Evolutionary conservation across 2,888 invertebrate genomes (phyloP).

Genomic region (Lasioglossum pauxillum): DNA sequence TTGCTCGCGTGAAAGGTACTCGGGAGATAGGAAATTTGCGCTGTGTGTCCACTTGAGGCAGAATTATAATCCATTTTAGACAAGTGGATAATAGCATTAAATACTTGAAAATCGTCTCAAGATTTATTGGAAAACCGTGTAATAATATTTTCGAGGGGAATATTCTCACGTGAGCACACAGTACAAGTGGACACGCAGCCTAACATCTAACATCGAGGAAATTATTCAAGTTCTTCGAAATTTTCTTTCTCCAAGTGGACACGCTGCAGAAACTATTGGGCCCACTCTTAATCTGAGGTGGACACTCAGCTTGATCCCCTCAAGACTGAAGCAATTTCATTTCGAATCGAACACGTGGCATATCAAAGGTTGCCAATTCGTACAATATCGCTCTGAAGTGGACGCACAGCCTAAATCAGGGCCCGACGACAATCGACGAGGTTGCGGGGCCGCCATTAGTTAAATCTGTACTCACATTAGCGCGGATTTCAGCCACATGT

Average conservation of each 20-base stretch:
- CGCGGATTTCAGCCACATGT: conserved; percentile 80
- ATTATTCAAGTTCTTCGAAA: neutral
- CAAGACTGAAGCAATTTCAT: neutral
- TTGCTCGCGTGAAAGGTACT: neutral
- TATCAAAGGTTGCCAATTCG: neutral
- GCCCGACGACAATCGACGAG: neutral
- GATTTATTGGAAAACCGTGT: neutral
- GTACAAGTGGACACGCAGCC: neutral
- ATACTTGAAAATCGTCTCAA: neutral
- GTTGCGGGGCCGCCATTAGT: neutral
- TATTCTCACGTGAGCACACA: neutral
- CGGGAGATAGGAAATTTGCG: neutral
- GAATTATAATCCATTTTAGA: neutral
- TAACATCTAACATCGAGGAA: neutral
- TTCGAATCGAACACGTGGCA: neutral
- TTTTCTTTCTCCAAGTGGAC: neutral
- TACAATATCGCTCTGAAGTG: neutral
- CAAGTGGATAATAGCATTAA: neutral
- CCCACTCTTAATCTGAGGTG: neutral
- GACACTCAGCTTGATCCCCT: neutral
- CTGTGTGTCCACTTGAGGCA: neutral
- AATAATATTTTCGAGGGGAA: neutral
- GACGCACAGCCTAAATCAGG: neutral
- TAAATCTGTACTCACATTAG: conserved; percentile 78
- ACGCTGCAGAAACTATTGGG: neutral